Conservation (phyloP, 1,140 invertebrate genomes). For the Lamellibrachia luymesi region DNA sequence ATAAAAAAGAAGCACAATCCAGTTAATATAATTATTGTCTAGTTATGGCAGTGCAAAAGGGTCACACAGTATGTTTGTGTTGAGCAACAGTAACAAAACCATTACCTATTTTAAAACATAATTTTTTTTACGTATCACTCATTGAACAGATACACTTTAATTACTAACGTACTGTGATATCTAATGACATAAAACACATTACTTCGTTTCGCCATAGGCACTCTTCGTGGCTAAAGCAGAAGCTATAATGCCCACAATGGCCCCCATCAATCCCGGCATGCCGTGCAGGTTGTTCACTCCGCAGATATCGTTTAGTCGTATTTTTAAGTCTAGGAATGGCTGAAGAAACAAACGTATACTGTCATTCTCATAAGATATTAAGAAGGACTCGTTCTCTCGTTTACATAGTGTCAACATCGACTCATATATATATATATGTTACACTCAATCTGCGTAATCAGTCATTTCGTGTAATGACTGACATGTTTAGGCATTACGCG, state of each 20-base stretch:
- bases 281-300: slow-evolving; percentile 95
- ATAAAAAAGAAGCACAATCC: not conserved
- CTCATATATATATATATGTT: no score
- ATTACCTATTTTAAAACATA: not conserved
- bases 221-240: slow-evolving; percentile 69
- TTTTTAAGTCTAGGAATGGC: not conserved
- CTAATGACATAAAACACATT: not conserved
- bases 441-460: no score
- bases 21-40: not conserved
- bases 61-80: no score
- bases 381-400: no score
- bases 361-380: no score
- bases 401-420: no score
- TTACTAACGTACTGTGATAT: not conserved
- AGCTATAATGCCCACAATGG: slow-evolving; percentile 73
- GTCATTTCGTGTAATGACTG: no score
- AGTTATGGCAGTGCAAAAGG: no score
- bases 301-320: slow-evolving; percentile 80
- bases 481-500: no score
- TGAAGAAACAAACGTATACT: not conserved
- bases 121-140: not conserved
- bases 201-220: slow-evolving; percentile 55
- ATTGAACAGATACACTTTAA: not conserved
- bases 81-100: no score
- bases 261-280: slow-evolving; percentile 88